These are phyloP conservation scores for Cherax destructor DNA, from an alignment of 1,140 invertebrate genomes.

Conservation along the genomic window DNA sequence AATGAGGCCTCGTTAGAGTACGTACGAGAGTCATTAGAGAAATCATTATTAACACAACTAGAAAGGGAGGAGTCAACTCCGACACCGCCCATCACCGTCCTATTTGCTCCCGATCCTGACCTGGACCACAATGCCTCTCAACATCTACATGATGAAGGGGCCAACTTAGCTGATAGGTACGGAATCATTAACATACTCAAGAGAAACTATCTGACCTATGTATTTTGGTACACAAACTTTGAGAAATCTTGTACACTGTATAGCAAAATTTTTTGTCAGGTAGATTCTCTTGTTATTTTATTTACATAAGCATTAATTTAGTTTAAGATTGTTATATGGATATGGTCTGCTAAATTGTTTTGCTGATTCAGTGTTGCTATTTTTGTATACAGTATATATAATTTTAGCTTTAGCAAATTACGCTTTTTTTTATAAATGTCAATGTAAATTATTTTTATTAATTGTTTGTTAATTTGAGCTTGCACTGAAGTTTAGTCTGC, in stretches of 20 bases:
- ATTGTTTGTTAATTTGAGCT: slow-evolving; percentile 42
- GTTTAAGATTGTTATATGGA: slow-evolving; percentile 5
- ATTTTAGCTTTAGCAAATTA: slow-evolving; percentile 34
- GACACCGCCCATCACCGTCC: slow-evolving; percentile 65
- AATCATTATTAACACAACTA: slow-evolving; percentile 92
- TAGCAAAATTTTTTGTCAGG: too few relatives aligned
- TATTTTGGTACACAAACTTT: not conserved
- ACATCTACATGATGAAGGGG: slow-evolving; percentile 90
- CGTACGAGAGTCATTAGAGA: slow-evolving; percentile 92
- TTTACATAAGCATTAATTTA: not conserved
- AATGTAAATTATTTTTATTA: not conserved
- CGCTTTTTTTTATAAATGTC: slow-evolving; percentile 17
- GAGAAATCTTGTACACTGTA: not conserved
- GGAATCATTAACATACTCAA: slow-evolving; percentile 63
- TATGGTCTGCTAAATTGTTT: not conserved
- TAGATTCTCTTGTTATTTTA: not conserved
- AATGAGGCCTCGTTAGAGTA: slow-evolving; percentile 94
- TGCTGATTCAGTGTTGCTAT: slow-evolving; percentile 14
- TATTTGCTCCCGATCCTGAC: slow-evolving; percentile 86
- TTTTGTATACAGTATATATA: slow-evolving; percentile 25
- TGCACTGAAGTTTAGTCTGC: slow-evolving; percentile 47
- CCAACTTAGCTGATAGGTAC: slow-evolving; percentile 91
- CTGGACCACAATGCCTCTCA: slow-evolving; percentile 89
- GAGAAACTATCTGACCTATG: not conserved
- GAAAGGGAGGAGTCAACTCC: slow-evolving; percentile 88